Evolutionary conservation across 2,888 invertebrate species (phyloP), one percentile per base, ranked within the genome.

Genomic region (Nomada ferruginata): DNA sequence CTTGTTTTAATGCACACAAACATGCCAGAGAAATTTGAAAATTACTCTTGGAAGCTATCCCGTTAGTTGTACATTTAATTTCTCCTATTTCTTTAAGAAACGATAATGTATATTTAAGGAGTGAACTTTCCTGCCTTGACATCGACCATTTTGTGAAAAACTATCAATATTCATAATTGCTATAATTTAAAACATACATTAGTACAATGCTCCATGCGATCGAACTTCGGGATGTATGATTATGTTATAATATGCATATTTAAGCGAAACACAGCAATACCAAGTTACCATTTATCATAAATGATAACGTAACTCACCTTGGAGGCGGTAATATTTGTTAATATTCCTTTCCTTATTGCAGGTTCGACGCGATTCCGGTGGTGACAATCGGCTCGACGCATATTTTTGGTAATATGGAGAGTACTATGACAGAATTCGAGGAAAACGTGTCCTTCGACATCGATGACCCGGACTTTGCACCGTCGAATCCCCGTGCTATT

Each of bases 401-500:
- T 5, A 20, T 53, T 59, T 63, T 55, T 42, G 15, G 53, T 20
- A 82, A 50, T 71, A 89, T 89, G 83, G 90, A 90, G 82, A 89
- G 89, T 70, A 86, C 85, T 44, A 81, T 93, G 81, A 93, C 93
- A 72, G 93, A 93, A 84, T 93, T 92, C 82, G 93, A 93, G 77
- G 93, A 93, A 88, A 93, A 86, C 84, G 89, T 93, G 75, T 91
- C 89, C 75, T 93, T 93, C 85, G 93, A 93, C 83, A 86, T 90
- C 75, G 93, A 93, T 73, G 93, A 93, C 87, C 93, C 93, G 69
- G 93, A 93, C 84, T 93, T 93, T 85, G 90, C 92, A 23, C 91
- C 92, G 61, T 68, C 84, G 61, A 74, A 68, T 83, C 85, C 79
- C 57, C 79, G 75, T n/a, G 77, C 82, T 71, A 72, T 87, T 20